These are phyloP conservation scores for Eupithecia exiguata DNA, from an alignment of 2,888 invertebrate genomes.

Conservation along the genomic window DNA sequence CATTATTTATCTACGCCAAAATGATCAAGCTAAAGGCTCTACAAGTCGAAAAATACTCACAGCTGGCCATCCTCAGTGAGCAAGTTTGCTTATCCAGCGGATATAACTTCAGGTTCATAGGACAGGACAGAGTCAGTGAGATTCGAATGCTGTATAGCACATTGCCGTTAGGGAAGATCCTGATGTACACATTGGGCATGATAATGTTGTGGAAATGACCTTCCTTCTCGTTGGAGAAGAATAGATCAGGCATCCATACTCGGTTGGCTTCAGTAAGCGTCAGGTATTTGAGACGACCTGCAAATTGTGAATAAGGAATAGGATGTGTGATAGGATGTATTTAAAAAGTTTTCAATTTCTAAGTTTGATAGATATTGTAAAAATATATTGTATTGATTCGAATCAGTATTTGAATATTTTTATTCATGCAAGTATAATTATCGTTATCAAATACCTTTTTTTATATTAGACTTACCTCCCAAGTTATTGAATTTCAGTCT, in stretches of 20 bases:
- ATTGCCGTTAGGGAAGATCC: constrained; percentile 97
- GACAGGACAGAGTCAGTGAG: constrained; percentile 97
- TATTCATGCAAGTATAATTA: not conserved
- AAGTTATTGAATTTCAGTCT: constrained; percentile 94
- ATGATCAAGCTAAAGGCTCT: not conserved
- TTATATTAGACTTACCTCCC: constrained; percentile 84
- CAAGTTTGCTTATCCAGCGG: constrained; percentile 98
- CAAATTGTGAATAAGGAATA: constrained; percentile 7
- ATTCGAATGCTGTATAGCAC: constrained; percentile 99
- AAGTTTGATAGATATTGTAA: too few species aligned
- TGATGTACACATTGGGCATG: constrained; percentile 98
- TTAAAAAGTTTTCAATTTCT: too few species aligned
- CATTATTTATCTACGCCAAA: not conserved
- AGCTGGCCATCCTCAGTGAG: constrained; percentile 97
- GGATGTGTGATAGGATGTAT: too few species aligned
- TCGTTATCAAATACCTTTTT: not conserved
- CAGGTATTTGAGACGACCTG: constrained; percentile 94
- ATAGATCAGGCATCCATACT: constrained; percentile 99
- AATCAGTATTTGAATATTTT: not conserved
- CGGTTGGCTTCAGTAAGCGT: constrained; percentile 96
- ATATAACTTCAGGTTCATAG: constrained; percentile 98
- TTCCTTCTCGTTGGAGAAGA: constrained; percentile 99
- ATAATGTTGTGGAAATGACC: constrained; percentile 99
- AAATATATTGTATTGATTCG: not conserved
- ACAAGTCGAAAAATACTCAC: constrained; percentile 85